Evolutionary conservation across 2,113 vertebrate species (phyloP).

Genomic region (Ivindomyrus marchei): DNA sequence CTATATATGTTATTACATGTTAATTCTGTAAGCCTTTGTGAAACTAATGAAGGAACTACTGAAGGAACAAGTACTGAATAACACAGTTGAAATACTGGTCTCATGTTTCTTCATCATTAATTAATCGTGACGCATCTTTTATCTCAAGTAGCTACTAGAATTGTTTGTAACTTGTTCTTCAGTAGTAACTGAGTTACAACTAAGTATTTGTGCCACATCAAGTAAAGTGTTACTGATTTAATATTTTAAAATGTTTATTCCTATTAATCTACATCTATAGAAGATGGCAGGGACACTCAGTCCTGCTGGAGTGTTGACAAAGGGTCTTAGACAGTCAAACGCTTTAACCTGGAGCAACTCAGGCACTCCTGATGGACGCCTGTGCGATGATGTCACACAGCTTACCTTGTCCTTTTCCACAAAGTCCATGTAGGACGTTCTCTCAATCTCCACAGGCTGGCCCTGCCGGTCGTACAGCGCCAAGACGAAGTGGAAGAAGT

Average conservation of each 20-base stretch:
- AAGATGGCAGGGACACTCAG: background rate
- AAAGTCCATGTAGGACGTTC: constrained; percentile 79
- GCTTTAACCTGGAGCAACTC: background rate
- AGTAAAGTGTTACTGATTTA: no score
- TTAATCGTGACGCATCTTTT: no score
- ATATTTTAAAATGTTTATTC: background rate
- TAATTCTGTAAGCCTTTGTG: no score
- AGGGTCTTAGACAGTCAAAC: background rate
- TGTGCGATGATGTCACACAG: background rate
- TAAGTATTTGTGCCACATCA: no score
- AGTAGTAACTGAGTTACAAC: no score
- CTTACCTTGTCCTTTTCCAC: constrained; percentile 67
- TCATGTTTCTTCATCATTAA: no score
- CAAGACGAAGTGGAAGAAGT: constrained; percentile 68
- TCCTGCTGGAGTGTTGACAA: background rate
- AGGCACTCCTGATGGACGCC: background rate
- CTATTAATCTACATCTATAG: background rate
- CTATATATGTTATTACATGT: no score
- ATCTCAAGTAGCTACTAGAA: no score
- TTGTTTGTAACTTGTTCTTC: no score
- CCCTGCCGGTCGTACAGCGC: constrained; percentile 85
- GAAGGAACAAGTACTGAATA: no score
- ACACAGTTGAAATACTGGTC: no score
- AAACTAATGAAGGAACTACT: no score
- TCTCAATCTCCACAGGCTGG: constrained; percentile 83